These are phyloP conservation scores for Caerostris extrusa DNA, from an alignment of 1,140 invertebrate genomes.

Conservation along the genomic window DNA sequence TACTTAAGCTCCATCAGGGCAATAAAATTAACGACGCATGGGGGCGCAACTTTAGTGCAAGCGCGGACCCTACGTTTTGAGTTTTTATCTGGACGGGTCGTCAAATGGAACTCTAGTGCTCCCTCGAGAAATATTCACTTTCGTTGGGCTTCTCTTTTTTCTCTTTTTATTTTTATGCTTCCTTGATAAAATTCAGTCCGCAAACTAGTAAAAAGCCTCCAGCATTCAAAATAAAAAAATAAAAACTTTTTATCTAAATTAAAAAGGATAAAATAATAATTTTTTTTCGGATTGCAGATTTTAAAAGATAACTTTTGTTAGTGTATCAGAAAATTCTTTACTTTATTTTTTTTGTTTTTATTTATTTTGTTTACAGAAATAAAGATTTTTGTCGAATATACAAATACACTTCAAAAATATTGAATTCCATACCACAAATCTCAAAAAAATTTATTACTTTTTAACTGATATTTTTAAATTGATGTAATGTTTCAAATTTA, in stretches of 20 bases:
- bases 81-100: constrained; percentile 14
- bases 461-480: no score
- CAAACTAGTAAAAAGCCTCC: neutral
- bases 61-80: neutral
- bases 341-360: no score
- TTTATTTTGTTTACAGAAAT: no score
- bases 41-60: constrained; percentile 7
- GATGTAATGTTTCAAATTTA: no score
- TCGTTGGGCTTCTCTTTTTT: neutral
- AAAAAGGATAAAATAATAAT: neutral
- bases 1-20: constrained; percentile 19
- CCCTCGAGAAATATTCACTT: constrained; percentile 31
- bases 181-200: constrained; percentile 12
- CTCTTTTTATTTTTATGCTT: no score
- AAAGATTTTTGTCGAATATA: no score
- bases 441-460: no score
- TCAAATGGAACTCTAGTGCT: constrained; percentile 28
- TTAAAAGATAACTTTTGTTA: neutral
- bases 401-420: no score
- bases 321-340: no score
- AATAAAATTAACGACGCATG: constrained; percentile 42
- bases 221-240: neutral
- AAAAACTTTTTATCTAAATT: constrained; percentile 9
- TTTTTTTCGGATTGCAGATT: neutral
- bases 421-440: no score